Base-by-base conservation (phyloP, 2,888 invertebrate genomes). In the Agriopis aurantiaria region DNA sequence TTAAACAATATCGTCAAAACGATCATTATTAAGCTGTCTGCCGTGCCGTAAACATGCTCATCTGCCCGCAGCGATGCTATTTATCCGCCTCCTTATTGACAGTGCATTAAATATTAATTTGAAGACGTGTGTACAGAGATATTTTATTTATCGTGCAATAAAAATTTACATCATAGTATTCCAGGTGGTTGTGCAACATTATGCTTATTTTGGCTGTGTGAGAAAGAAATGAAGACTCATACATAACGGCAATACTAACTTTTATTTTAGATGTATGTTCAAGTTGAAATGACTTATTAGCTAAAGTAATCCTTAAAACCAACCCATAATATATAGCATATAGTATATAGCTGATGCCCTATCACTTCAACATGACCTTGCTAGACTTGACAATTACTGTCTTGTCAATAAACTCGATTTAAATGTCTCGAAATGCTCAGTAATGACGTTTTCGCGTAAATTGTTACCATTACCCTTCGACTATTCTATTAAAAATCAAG, bases 11-110 rank as follows among this genome's bases (percentile, higher is more conserved):
- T 67, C 59, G 45, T 65, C 60, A 33, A 69, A 75, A 78, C 71
- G 41, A 71, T 75, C 53, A 72, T 76, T 74, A 77, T 76, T 78
- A 75, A 73, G 74, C 69, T 77, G 76, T 77, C 75, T 58, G 14
- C 51, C 48, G 51, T 41, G 53, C 23, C 56, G 66, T 73, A 69
- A 73, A 69, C 74, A 69, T 61, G 59, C 69, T 57, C 74, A 70
- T 77, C 72, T 72, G 75, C 73, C 72, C 57, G 58, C 48, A 70
- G 74, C 71, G 51, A 72, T 67, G 58, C 67, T 67, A 71, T 73
- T 72, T 69, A 69, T 59, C 52, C 65, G 52, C 69, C 67, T 68
- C 63, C 69, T 69, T 72, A 75, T 75, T 74, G 66, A 53, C 65
- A 60, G 33, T 17, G 53, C 57, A 73, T 72, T 71, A 61, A 71